Evolutionary conservation across 2,888 invertebrate genomes (phyloP).

Genomic region (Noctua fimbriata): DNA sequence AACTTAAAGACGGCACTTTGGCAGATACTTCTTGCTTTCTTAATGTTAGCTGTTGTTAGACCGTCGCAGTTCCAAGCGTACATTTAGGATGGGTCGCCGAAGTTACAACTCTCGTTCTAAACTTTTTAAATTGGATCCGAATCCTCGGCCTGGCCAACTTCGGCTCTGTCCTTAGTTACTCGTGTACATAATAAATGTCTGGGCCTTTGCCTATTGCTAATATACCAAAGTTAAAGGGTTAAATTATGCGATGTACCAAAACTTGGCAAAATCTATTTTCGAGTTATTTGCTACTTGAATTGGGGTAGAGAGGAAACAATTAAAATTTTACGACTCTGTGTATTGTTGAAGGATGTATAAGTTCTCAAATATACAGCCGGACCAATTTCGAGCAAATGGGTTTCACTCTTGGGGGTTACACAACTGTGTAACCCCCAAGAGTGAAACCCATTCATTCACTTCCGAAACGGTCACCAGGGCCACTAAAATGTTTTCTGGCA

Average conservation of each 20-base stretch:
- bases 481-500: not conserved
- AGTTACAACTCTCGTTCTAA: slow-evolving; percentile 73
- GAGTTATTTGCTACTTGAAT: slow-evolving; percentile 51
- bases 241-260: slow-evolving; percentile 50
- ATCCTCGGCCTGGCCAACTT: slow-evolving; percentile 69
- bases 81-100: slow-evolving; percentile 67
- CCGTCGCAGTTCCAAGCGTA: slow-evolving; percentile 67
- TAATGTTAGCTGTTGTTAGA: slow-evolving; percentile 64
- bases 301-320: slow-evolving; percentile 53
- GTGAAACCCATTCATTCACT: not conserved
- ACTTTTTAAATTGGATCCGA: slow-evolving; percentile 84
- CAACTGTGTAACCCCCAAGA: no score
- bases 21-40: slow-evolving; percentile 60
- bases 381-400: slow-evolving; percentile 19
- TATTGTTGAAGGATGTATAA: slow-evolving; percentile 40
- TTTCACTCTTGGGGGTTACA: not conserved
- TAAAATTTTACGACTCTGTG: slow-evolving; percentile 41
- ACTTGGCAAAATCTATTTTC: slow-evolving; percentile 59
- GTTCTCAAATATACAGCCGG: slow-evolving; percentile 17
- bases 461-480: not conserved
- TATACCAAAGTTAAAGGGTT: slow-evolving; percentile 59
- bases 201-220: slow-evolving; percentile 64
- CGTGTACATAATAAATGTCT: slow-evolving; percentile 79
- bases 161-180: slow-evolving; percentile 66
- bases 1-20: slow-evolving; percentile 56